These are phyloP conservation scores for Caligus rogercresseyi DNA, from an alignment of 1,140 invertebrate genomes.

Conservation along the genomic window DNA sequence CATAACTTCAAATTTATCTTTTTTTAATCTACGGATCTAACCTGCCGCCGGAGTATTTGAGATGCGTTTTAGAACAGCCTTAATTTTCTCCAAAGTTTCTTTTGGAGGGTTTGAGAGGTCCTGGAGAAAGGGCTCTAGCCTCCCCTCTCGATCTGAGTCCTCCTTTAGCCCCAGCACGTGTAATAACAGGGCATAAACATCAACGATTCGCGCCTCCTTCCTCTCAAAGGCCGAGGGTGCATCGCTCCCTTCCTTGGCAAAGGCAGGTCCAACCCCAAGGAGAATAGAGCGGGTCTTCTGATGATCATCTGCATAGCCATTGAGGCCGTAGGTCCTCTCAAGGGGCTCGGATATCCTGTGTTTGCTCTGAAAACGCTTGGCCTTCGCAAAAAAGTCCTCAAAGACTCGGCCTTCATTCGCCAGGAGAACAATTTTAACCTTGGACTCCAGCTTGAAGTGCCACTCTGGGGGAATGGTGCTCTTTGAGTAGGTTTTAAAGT, in stretches of 20 bases:
- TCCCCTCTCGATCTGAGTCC: background rate
- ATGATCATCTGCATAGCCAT: background rate
- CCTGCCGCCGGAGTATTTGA: background rate
- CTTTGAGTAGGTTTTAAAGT: background rate
- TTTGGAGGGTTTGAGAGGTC: background rate
- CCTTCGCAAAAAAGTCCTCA: background rate
- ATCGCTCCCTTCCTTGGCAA: background rate
- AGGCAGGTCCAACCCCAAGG: background rate
- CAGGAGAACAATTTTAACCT: background rate
- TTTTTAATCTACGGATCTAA: too few species aligned
- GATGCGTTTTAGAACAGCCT: background rate
- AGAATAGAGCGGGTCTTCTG: background rate
- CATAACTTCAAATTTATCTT: too few species aligned
- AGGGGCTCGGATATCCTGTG: background rate
- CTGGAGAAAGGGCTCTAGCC: background rate
- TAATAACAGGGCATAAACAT: background rate
- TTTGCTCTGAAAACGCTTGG: background rate
- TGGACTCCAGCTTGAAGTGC: background rate
- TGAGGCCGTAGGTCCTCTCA: background rate
- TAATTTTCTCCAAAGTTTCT: background rate
- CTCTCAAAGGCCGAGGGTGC: background rate
- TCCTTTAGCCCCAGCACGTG: background rate
- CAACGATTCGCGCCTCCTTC: background rate
- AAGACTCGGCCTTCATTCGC: background rate
- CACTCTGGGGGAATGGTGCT: background rate